Evolutionary conservation across 2,113 vertebrate species (phyloP), one percentile per base, ranked within the genome.

Genomic region (Pyrgilauda ruficollis): DNA sequence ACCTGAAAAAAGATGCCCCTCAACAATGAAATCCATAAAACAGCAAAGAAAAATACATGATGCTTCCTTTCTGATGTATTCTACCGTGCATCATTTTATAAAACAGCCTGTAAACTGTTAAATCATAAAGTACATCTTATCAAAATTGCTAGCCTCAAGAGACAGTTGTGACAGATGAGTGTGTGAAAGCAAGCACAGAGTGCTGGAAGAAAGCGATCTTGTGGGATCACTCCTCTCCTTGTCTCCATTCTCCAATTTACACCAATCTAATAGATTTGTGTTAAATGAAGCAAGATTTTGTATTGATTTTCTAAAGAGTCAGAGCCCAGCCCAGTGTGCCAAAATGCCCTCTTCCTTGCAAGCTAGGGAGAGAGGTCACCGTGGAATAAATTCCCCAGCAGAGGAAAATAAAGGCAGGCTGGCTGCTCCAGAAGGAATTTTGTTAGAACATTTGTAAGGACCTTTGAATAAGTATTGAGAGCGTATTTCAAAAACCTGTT

Each of bases 201-300:
- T 18, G 46, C 9, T 35, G 39, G 27, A 92, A 64, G 49, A 84
- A 80, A 87, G 49, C 6, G 0, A 23, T 39, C 56, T 37, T 41
- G n/a, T 39, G 47, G 58, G 39, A 80, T 62, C 50, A 30, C 41
- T 46, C 66, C 27, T 85, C 49, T 83, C 41, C 77, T 81, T 67
- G 61, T 76, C 53, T 53, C 61, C 22, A 1, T 33, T 61, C 79
- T 72, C 56, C 64, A 30, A 11, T 44, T 88, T 85, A 83, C 63
- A 89, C 35, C 3, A 3, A 63, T 59, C 82, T 58, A 74, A 70
- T 10, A 78, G 91, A 80, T 83, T 70, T 1, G 2, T 93, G 92
- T 92, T 94, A 90, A 97, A 97, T 95, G 95, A 96, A 94, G 93
- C 94, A 93, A 88, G 85, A 81, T 77, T 73, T 52, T 59, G 55